phyloP scores from a whole-genome alignment of 2,797 vertebrate genomes.

The Phrynocephalus vlangalii region DNA sequence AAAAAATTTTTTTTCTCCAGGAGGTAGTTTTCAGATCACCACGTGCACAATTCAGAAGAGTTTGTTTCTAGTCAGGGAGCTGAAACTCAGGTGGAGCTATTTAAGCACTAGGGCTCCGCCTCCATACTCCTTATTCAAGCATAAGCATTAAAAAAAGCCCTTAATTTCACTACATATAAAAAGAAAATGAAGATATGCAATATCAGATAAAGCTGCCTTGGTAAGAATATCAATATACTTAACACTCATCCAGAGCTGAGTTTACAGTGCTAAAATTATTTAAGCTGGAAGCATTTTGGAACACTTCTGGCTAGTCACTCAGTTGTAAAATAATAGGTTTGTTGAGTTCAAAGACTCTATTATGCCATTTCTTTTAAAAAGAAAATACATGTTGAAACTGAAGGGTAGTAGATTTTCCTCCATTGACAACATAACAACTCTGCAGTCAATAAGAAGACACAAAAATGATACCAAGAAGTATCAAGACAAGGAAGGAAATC shows the following conservation, averaged over 20 bases:
- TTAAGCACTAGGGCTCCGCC: no score
- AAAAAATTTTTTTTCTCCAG: no score
- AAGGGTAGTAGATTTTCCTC: neutral
- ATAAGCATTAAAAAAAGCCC: no score
- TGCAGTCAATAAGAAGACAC: neutral
- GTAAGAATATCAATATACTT: neutral
- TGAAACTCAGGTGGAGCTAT: no score
- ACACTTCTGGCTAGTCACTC: neutral
- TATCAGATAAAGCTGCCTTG: neutral
- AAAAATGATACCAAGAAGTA: neutral
- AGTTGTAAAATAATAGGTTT: neutral
- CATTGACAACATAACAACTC: neutral
- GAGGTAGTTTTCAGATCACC: no score
- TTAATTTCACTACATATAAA: conserved; percentile 7
- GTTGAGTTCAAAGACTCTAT: conserved; percentile 1
- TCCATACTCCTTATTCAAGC: no score
- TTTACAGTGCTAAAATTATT: neutral
- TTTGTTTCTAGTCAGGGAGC: no score
- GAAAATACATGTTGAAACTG: conserved; percentile 13
- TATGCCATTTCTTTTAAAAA: neutral
- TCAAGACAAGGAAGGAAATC: neutral
- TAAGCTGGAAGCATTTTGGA: neutral
- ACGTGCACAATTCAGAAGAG: no score
- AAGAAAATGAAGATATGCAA: neutral
- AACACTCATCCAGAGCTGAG: neutral